Evolutionary conservation across 1,140 invertebrate species (phyloP), one percentile per base, ranked within the genome.

Genomic region (Papilio dardanus): DNA sequence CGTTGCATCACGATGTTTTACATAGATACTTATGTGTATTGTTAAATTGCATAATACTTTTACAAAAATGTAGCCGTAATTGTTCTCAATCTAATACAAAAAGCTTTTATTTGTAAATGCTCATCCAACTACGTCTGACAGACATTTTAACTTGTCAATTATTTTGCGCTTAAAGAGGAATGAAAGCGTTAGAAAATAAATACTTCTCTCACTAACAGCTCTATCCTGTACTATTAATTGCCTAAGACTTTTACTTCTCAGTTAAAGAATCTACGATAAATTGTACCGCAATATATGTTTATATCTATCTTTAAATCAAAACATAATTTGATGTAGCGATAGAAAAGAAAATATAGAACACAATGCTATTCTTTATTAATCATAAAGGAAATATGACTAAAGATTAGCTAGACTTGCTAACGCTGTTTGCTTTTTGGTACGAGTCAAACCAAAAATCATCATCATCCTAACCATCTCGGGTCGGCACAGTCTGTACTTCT

Each of bases 101-200:
- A 62, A 62, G 24, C 54, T 62, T 62, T 62, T 62, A 28, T 62
- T 28, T 14, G 24, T 62, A 10, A 58, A 58, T 62, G 54, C 30
- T 62, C 10, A 28, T 28, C 21, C 10, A 62, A 62, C 54, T 62
- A 54, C 21, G 24, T 16, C 54, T 62, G 54, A 14, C 46, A 28
- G 12, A 3, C 54, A 3, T 62, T 62, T 58, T 62, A 62, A 62
- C 54, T 28, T 62, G 54, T 62, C 54, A 62, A 62, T 62, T 62
- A 62, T 16, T 28, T 14, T 21, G 19, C 50, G 50, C 50, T 54
- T 24, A 8, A 28, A 10, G 24, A 62, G 54, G 21, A 30, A 12
- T 62, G 54, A 28, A 58, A 58, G 54, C 54, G 24, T 28, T 14
- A 30, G 54, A 58, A 62, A 28, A 54, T 54, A 58, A 28, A 62